Conservation (phyloP, 2,888 invertebrate species). For the Nysson spinosus region DNA sequence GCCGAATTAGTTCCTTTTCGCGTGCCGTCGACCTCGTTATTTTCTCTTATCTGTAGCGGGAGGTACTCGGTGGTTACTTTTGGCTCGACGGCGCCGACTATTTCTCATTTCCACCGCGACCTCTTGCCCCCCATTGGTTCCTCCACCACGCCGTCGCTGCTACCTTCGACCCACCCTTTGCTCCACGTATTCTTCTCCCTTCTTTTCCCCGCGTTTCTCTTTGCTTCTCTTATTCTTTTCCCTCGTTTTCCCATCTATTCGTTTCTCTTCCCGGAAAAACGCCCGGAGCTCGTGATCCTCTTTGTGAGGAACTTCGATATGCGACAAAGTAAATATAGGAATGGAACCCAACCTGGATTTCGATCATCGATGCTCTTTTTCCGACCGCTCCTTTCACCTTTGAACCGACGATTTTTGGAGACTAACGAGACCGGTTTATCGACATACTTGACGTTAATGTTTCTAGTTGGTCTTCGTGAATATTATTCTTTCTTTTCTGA, state of each 20-base stretch:
- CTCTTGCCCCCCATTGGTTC: constrained; percentile 37
- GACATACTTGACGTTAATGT: constrained; percentile 6
- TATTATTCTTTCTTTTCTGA: neutral
- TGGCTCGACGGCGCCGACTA: constrained; percentile 53
- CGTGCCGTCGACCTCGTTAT: constrained; percentile 65
- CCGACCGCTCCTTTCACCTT: constrained; percentile 8
- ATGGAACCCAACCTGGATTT: constrained; percentile 3
- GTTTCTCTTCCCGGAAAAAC: constrained; percentile 17
- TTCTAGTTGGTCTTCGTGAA: neutral
- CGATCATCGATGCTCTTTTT: constrained; percentile 37
- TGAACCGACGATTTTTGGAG: neutral
- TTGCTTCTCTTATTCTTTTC: neutral
- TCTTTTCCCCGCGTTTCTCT: neutral
- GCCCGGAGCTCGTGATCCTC: constrained; percentile 35
- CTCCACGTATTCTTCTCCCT: neutral
- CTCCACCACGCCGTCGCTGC: constrained; percentile 18
- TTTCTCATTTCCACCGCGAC: constrained; percentile 62
- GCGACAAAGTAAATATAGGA: constrained; percentile 44
- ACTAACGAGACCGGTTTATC: constrained; percentile 16
- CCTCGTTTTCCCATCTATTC: neutral
- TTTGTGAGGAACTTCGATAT: constrained; percentile 36
- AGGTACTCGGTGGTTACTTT: constrained; percentile 57
- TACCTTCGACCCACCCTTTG: constrained; percentile 25
- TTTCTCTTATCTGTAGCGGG: constrained; percentile 64
- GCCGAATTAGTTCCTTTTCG: constrained; percentile 64